A percentile compares a stretch with the other conserved stretches of the same genome.
Evolutionary conservation across 2,797 vertebrate genomes (phyloP).

Genomic region (Sardinella longiceps): DNA sequence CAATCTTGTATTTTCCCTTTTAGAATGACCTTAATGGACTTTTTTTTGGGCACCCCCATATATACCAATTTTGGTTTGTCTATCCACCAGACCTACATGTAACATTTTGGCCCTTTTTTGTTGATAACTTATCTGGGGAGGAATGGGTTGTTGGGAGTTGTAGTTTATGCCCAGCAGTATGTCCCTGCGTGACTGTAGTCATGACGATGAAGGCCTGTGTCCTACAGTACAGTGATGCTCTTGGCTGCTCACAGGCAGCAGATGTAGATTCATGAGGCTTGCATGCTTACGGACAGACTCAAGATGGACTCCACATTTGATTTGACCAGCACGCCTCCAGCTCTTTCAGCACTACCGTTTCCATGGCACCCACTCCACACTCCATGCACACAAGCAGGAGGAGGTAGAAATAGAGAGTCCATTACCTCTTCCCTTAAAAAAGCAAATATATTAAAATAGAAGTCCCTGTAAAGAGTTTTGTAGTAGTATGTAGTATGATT

Average conservation of each 20-base stretch:
- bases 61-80: no score
- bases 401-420: not conserved
- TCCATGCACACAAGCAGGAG: not conserved
- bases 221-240: not conserved
- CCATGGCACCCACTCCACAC: conserved; percentile 18
- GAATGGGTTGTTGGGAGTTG: not conserved
- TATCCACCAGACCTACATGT: no score
- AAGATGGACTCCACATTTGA: conserved; percentile 1
- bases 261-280: conserved; percentile 10
- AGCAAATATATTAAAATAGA: not conserved
- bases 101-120: no score
- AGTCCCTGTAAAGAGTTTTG: not conserved
- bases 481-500: no score
- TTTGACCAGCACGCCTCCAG: conserved; percentile 38
- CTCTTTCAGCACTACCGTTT: conserved; percentile 44
- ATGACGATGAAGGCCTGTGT: not conserved
- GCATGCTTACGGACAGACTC: not conserved
- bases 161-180: not conserved
- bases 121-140: no score
- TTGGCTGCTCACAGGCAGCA: not conserved
- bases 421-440: not conserved
- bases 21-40: no score
- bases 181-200: not conserved
- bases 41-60: no score
- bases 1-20: no score